These are phyloP conservation scores for Gastracanthus pulcherrimus DNA, from an alignment of 2,888 invertebrate species.

Conservation along the genomic window DNA sequence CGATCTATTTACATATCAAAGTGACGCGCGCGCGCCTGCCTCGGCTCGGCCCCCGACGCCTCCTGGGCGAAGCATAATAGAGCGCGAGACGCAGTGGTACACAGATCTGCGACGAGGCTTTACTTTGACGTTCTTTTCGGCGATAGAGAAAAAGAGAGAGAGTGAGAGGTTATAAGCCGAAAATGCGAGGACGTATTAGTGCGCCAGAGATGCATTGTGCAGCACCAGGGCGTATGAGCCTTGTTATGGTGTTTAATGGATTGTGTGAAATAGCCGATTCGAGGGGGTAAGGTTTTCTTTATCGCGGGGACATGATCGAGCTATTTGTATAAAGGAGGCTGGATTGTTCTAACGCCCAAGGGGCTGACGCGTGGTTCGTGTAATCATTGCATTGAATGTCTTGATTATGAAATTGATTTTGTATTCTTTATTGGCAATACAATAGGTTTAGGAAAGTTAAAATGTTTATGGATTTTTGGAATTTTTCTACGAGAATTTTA, in stretches of 20 bases:
- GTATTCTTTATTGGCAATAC: too few relatives aligned
- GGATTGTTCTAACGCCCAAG: too few relatives aligned
- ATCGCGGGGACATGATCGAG: not conserved
- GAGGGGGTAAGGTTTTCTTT: not conserved
- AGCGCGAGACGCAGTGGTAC: not conserved
- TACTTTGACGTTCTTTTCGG: conserved; percentile 40
- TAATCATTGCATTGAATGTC: not conserved
- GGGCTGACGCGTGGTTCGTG: not conserved
- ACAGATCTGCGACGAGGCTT: not conserved
- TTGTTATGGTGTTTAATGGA: conserved; percentile 56
- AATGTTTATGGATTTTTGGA: too few relatives aligned
- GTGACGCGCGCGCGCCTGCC: conserved; percentile 67
- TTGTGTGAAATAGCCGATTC: conserved; percentile 46
- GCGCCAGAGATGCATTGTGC: conserved; percentile 10
- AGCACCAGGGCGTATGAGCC: conserved; percentile 18
- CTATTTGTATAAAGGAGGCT: too few relatives aligned
- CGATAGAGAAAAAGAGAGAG: not conserved
- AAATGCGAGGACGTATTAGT: conserved; percentile 37
- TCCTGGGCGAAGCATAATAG: conserved; percentile 14
- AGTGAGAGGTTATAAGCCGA: conserved; percentile 37
- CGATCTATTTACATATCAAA: conserved; percentile 77
- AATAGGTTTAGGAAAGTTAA: too few relatives aligned
- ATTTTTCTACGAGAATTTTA: too few relatives aligned
- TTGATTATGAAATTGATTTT: not conserved
- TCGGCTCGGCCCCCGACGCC: not conserved